These are phyloP conservation scores for Pelosia muscerda DNA, from an alignment of 2,888 invertebrate genomes.

Conservation along the genomic window DNA sequence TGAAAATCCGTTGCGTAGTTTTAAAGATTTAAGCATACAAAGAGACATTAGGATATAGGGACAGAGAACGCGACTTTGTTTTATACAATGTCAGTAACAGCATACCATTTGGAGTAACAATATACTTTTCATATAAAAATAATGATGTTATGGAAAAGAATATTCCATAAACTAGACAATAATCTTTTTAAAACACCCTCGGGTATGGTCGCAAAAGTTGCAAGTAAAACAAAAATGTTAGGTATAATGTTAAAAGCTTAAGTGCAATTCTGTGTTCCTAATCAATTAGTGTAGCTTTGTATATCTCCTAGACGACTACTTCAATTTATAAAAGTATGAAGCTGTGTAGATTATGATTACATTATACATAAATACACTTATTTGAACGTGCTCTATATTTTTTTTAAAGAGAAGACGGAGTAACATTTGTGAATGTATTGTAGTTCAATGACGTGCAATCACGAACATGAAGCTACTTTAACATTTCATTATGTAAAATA, in stretches of 20 bases:
- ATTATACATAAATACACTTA: background rate
- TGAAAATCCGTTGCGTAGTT: too few species aligned
- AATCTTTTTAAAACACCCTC: background rate
- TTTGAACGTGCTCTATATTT: background rate
- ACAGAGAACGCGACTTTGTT: too few species aligned
- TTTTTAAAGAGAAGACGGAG: too few species aligned
- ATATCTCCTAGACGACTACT: background rate
- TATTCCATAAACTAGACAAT: background rate
- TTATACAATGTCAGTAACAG: too few species aligned
- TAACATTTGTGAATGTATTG: too few species aligned
- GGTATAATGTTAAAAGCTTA: background rate
- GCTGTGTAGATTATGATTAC: constrained; percentile 1
- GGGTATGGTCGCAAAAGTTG: background rate
- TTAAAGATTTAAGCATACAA: too few species aligned
- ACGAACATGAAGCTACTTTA: too few species aligned
- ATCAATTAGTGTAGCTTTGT: constrained; percentile 4
- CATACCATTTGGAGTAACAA: too few species aligned
- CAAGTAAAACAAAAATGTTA: background rate
- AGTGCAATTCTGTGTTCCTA: constrained; percentile 2
- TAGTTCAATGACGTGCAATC: too few species aligned
- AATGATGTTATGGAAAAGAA: background rate
- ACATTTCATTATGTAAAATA: too few species aligned
- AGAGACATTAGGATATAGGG: too few species aligned
- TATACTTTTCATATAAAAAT: too few species aligned
- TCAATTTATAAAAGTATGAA: constrained; percentile 4